These are phyloP conservation scores for Heliangelus exortis DNA, from an alignment of 2,797 vertebrate genomes.

Conservation along the genomic window DNA sequence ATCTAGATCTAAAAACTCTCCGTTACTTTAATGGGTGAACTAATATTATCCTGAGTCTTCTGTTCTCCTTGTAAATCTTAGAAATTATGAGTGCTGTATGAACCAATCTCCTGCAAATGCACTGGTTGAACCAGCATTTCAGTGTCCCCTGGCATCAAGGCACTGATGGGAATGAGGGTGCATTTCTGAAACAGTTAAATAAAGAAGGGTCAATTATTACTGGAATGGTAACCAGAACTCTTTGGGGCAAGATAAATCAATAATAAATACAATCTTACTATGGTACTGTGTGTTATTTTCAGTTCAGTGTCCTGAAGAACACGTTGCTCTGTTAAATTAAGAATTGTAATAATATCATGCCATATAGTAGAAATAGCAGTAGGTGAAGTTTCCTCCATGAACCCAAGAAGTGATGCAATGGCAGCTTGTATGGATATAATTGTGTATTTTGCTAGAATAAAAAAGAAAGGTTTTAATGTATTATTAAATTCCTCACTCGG, in stretches of 20 bases:
- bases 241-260: slow-evolving; percentile 60
- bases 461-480: slow-evolving; percentile 90
- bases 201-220: slow-evolving; percentile 39
- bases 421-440: slow-evolving; percentile 81
- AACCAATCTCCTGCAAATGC: not conserved
- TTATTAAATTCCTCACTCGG: slow-evolving; percentile 88
- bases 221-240: slow-evolving; percentile 60
- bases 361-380: slow-evolving; percentile 57
- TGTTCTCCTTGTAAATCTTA: not conserved
- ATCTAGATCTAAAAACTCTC: not conserved
- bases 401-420: slow-evolving; percentile 71
- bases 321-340: slow-evolving; percentile 71
- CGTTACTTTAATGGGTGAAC: not conserved
- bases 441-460: slow-evolving; percentile 88
- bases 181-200: slow-evolving; percentile 33
- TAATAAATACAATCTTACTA: slow-evolving; percentile 52
- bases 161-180: not conserved
- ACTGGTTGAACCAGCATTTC: not conserved
- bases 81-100: not conserved
- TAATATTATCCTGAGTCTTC: not conserved
- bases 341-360: slow-evolving; percentile 64
- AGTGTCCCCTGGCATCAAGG: not conserved
- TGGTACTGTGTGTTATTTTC: slow-evolving; percentile 23
- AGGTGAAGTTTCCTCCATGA: slow-evolving; percentile 61
- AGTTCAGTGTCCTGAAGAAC: slow-evolving; percentile 32